These are phyloP conservation scores for Apostichopus parvimensis DNA, from an alignment of 35 echinoderm and acorn worm species.

Conservation along the genomic window DNA sequence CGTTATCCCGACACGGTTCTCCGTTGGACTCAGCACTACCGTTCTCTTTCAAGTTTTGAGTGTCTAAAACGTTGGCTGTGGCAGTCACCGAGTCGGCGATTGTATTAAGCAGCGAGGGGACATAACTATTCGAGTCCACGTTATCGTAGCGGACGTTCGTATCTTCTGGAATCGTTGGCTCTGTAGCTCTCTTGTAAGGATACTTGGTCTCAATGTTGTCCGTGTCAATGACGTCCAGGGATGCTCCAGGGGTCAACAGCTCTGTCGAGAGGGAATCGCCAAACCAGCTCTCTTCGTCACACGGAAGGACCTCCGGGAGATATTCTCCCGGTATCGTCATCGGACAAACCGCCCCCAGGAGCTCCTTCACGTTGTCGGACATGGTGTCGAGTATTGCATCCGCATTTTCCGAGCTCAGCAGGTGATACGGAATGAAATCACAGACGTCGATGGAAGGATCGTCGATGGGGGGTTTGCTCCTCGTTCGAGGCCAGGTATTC, in stretches of 20 bases:
- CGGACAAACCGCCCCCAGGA: slow-evolving; percentile 11
- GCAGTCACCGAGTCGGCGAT: slow-evolving; percentile 51
- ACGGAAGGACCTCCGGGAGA: slow-evolving; percentile 23
- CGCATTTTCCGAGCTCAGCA: slow-evolving; percentile 30
- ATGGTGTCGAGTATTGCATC: neutral
- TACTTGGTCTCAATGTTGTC: neutral
- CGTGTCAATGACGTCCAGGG: slow-evolving; percentile 28
- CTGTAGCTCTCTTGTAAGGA: neutral
- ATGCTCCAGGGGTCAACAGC: slow-evolving; percentile 42
- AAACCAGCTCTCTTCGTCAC: slow-evolving; percentile 44
- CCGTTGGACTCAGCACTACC: neutral
- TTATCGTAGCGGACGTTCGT: neutral
- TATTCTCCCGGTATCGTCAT: slow-evolving; percentile 28
- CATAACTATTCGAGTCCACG: slow-evolving; percentile 1
- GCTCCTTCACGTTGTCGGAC: slow-evolving; percentile 12
- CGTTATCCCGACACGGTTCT: neutral
- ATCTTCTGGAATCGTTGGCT: neutral
- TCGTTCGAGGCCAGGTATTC: slow-evolving; percentile 41
- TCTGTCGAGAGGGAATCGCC: slow-evolving; percentile 53
- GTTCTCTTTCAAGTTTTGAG: neutral
- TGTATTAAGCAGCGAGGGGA: slow-evolving; percentile 16
- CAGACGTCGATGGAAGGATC: slow-evolving; percentile 30
- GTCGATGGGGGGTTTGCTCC: neutral
- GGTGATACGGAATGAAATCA: slow-evolving; percentile 50
- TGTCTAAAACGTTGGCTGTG: slow-evolving; percentile 20